phyloP scores from a whole-genome alignment of 2,113 vertebrate species.

The Hippocampus barbouri region DNA sequence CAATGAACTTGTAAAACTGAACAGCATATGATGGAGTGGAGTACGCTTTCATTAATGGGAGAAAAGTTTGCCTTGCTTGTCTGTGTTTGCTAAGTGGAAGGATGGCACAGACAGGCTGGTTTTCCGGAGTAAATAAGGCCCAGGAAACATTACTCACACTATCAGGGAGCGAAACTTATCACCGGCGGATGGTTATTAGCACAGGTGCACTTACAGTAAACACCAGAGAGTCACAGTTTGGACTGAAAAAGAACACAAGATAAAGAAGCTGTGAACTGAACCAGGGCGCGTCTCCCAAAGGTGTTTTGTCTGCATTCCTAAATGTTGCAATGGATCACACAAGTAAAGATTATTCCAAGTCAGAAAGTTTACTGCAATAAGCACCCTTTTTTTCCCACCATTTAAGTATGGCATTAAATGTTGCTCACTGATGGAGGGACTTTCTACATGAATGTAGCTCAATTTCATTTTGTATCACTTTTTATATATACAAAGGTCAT shows the following conservation, averaged over 20 bases:
- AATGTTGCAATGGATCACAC: constrained; percentile 10
- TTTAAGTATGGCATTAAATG: not conserved
- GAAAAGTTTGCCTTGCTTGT: constrained; percentile 51
- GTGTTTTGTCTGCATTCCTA: constrained; percentile 40
- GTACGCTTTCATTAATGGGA: constrained; percentile 46
- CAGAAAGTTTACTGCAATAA: not conserved
- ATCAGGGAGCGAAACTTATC: constrained; percentile 62
- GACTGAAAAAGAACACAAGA: constrained; percentile 40
- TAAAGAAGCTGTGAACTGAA: constrained; percentile 52
- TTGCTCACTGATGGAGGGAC: not conserved
- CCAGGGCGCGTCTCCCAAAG: constrained; percentile 46
- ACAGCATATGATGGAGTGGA: constrained; percentile 29
- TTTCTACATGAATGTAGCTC: too few relatives aligned
- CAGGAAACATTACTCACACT: constrained; percentile 61
- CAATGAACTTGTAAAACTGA: not conserved
- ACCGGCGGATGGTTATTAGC: constrained; percentile 70
- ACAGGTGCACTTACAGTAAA: constrained; percentile 73
- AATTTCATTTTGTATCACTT: too few relatives aligned
- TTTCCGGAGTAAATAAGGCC: constrained; percentile 65
- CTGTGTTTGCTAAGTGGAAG: constrained; percentile 68
- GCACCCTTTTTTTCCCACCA: not conserved
- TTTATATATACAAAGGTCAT: too few relatives aligned
- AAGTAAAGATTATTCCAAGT: not conserved
- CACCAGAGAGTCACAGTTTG: constrained; percentile 59
- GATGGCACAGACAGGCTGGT: constrained; percentile 63